Evolutionary conservation across 2,797 vertebrate genomes (phyloP).

Genomic region (Catostomus latipinnis): DNA sequence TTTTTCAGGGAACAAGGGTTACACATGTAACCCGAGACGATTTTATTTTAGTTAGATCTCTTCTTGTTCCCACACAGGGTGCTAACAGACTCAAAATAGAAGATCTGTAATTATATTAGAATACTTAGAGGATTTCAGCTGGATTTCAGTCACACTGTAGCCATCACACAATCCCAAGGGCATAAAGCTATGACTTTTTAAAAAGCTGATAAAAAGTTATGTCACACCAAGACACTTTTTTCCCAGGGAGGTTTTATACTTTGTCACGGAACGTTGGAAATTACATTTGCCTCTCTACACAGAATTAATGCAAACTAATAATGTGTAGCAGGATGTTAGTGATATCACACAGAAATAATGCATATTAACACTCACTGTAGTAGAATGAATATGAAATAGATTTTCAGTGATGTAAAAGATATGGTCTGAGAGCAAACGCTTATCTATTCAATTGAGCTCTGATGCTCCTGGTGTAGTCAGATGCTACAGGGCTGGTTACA

Average conservation of each 20-base stretch:
- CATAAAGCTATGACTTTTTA: constrained; percentile 11
- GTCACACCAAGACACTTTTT: constrained; percentile 17
- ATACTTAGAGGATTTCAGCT: constrained; percentile 18
- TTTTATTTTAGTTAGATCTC: background rate
- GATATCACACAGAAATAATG: constrained; percentile 49
- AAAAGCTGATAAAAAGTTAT: constrained; percentile 1
- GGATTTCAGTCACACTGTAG: background rate
- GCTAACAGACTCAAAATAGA: constrained; percentile 20
- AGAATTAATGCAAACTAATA: constrained; percentile 48
- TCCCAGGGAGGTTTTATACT: constrained; percentile 15
- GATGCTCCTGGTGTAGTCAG: background rate
- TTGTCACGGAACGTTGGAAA: background rate
- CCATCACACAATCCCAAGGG: constrained; percentile 2
- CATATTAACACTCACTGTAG: constrained; percentile 34
- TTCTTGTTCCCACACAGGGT: background rate
- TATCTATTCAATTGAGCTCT: constrained; percentile 19
- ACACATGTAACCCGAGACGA: no score
- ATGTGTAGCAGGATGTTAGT: constrained; percentile 44
- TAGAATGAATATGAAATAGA: constrained; percentile 46
- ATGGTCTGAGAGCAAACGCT: constrained; percentile 26
- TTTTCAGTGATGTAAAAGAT: constrained; percentile 41
- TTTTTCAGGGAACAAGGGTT: no score
- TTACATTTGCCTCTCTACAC: constrained; percentile 5
- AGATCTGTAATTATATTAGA: constrained; percentile 28
- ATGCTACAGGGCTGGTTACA: constrained; percentile 16